Percentiles rank a stretch among this genome's conserved stretches.
phyloP scores from a whole-genome alignment of 2,888 invertebrate genomes.

The Isotomurus palustris region DNA sequence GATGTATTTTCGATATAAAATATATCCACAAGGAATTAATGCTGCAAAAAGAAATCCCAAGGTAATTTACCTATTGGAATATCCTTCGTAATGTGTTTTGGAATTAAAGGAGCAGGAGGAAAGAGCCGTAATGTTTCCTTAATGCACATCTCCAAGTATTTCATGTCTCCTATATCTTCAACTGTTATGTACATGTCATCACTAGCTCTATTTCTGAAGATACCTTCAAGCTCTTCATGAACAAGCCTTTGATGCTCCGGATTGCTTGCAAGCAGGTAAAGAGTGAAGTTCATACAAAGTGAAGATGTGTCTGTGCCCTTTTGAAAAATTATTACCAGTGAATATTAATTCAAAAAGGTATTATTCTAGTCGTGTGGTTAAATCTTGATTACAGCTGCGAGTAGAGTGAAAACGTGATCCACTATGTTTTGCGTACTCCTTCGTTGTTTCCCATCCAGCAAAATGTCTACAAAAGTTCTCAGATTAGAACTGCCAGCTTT shows the following conservation, averaged over 20 bases:
- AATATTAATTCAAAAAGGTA: too few species aligned
- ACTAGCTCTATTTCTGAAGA: background rate
- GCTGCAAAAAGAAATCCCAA: background rate
- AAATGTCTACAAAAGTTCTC: too few species aligned
- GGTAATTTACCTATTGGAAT: conserved; percentile 1
- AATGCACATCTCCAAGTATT: conserved; percentile 10
- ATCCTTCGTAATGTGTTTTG: background rate
- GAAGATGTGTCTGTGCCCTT: too few species aligned
- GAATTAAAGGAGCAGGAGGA: background rate
- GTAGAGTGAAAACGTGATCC: too few species aligned
- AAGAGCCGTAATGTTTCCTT: conserved; percentile 6
- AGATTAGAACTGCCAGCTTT: too few species aligned
- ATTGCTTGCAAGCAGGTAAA: conserved; percentile 3
- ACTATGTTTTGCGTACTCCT: too few species aligned
- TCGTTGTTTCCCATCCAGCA: too few species aligned
- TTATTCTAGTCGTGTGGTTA: too few species aligned
- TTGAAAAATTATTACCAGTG: too few species aligned
- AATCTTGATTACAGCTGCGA: too few species aligned
- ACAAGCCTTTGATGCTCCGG: conserved; percentile 1
- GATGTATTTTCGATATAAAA: background rate
- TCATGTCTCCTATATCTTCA: conserved; percentile 1
- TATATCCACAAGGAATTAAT: background rate
- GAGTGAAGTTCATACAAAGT: conserved; percentile 4
- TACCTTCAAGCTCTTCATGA: conserved; percentile 6
- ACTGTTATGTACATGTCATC: background rate